A percentile compares a stretch with the other conserved stretches of the same genome.
Conservation (phyloP, 2,888 invertebrate genomes). For the Vanessa cardui region DNA sequence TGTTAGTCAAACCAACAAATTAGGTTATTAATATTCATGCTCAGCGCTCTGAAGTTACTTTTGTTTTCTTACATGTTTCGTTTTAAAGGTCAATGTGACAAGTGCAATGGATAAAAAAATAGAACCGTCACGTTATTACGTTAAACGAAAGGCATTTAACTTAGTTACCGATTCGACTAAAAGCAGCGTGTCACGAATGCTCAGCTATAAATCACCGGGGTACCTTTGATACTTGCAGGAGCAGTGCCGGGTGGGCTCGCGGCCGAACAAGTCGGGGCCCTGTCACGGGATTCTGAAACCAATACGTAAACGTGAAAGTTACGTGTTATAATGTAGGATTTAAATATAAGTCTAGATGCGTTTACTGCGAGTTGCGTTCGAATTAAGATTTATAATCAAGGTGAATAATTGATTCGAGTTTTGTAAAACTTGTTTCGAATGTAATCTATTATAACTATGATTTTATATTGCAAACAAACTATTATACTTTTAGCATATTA, state of each 20-base stretch:
- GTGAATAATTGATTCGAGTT: slow-evolving; percentile 22
- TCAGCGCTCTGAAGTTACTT: not conserved
- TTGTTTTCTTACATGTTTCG: not conserved
- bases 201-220: slow-evolving; percentile 68
- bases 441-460: not conserved
- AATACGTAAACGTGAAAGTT: slow-evolving; percentile 28
- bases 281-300: slow-evolving; percentile 31
- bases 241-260: slow-evolving; percentile 71
- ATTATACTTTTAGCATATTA: not conserved
- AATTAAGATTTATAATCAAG: slow-evolving; percentile 9
- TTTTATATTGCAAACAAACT: not conserved
- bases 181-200: slow-evolving; percentile 64
- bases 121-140: slow-evolving; percentile 32
- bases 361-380: slow-evolving; percentile 30
- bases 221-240: slow-evolving; percentile 50
- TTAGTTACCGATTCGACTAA: slow-evolving; percentile 36
- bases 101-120: slow-evolving; percentile 31
- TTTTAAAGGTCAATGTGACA: slow-evolving; percentile 27
- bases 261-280: slow-evolving; percentile 50
- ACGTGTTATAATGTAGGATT: slow-evolving; percentile 49
- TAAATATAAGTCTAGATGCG: slow-evolving; percentile 36
- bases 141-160: slow-evolving; percentile 31
- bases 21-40: slow-evolving; percentile 7
- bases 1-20: not conserved
- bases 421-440: slow-evolving; percentile 9